Evolutionary conservation across 2,113 vertebrate species (phyloP).

Genomic region (Corvus moneduloides): DNA sequence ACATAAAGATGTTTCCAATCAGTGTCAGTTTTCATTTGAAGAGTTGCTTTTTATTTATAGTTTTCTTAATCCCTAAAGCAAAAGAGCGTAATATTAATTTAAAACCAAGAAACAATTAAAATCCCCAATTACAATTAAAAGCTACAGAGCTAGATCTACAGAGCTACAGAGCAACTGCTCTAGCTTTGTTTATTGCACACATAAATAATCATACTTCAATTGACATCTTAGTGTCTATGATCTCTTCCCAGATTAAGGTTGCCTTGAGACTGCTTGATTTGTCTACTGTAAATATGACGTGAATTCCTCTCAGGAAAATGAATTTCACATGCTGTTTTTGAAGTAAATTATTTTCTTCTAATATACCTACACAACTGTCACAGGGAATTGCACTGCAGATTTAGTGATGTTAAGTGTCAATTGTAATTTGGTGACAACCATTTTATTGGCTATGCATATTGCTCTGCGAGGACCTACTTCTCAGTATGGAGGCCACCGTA

Average conservation of each 20-base stretch:
- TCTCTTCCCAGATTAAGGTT: conserved; percentile 75
- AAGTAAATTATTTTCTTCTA: conserved; percentile 85
- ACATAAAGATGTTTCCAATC: not conserved
- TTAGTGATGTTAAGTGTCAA: conserved; percentile 86
- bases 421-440: conserved; percentile 86
- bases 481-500: conserved; percentile 81
- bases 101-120: conserved; percentile 77
- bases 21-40: conserved; percentile 62
- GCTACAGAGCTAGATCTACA: conserved; percentile 51
- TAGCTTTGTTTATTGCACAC: conserved; percentile 76
- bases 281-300: conserved; percentile 80
- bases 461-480: conserved; percentile 77
- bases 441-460: conserved; percentile 84
- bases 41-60: conserved; percentile 61
- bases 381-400: conserved; percentile 82
- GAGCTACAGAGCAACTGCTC: conserved; percentile 71
- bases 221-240: conserved; percentile 74
- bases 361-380: conserved; percentile 84
- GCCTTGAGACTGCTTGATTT: conserved; percentile 74
- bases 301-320: conserved; percentile 76
- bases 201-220: conserved; percentile 79
- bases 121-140: conserved; percentile 76
- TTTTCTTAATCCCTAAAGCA: conserved; percentile 72
- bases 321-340: conserved; percentile 77
- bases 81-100: conserved; percentile 75